Conservation (phyloP, 92 coral and sea anemone genomes). For the Meandrina meandrites region DNA sequence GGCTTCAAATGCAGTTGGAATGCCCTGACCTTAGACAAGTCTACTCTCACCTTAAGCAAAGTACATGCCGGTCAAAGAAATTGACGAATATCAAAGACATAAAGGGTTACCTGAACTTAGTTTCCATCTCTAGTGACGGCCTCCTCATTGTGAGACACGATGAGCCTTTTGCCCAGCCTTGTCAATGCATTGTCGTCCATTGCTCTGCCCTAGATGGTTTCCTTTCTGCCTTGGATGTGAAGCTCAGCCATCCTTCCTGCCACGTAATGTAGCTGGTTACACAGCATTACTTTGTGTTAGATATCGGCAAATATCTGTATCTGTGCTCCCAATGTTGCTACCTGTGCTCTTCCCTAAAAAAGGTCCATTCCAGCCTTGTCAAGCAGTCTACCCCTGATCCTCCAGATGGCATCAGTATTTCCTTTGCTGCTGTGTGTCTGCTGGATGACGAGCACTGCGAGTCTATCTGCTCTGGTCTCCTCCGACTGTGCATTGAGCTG, state of each 20-base stretch:
- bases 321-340: constrained; percentile 29
- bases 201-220: constrained; percentile 40
- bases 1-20: constrained; percentile 55
- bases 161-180: constrained; percentile 31
- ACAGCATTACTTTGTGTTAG: constrained; percentile 36
- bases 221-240: constrained; percentile 55
- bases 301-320: constrained; percentile 18
- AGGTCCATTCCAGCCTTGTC: constrained; percentile 12
- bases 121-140: constrained; percentile 42
- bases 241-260: constrained; percentile 57
- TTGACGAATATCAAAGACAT: too few relatives aligned
- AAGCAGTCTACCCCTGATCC: constrained; percentile 34
- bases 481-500: constrained; percentile 21
- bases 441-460: constrained; percentile 21
- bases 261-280: constrained; percentile 41
- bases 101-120: constrained; percentile 11
- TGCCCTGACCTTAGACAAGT: too few relatives aligned
- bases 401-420: constrained; percentile 19
- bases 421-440: constrained; percentile 14
- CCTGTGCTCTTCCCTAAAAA: too few relatives aligned
- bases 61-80: too few relatives aligned
- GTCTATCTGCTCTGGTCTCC: constrained; percentile 28
- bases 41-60: too few relatives aligned
- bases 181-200: constrained; percentile 40
- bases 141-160: constrained; percentile 47